Base-by-base conservation (phyloP, 1,140 invertebrate genomes). In the Drosophila bocqueti region DNA sequence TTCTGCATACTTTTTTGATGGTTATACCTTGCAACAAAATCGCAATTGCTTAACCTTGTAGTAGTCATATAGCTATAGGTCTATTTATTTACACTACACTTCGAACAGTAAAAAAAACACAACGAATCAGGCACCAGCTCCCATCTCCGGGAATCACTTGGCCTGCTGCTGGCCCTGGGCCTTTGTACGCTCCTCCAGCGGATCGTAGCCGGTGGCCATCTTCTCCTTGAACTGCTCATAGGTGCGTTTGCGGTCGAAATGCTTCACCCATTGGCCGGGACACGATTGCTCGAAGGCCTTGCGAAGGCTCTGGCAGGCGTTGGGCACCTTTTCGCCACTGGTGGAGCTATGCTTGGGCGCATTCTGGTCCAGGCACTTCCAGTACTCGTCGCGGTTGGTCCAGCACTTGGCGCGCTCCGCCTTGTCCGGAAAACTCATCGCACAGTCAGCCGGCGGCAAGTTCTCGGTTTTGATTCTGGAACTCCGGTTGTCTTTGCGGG, bases 211-310 rank as follows among this genome's bases (percentile, higher is more conserved):
- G 86, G 96, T 95, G 92, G 98, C 96, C 93, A 98, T 96, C 94
- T 96, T 96, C 81, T 97, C 96, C 94, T 98, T 98, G 93, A 97
- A 99, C 91, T 97, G 95, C 83, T 97, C 94, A 93, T 98, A 98
- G 78, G 96, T 96, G 92, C 97, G 93, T 93, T 97, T 98, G 86
- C 97, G 95, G 94, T 98, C 97, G 94, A 99, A 99, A 94, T 99
- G 97, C 93, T 97, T 98, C 13, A 98, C 97, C 98, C 98, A 99
- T 93, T 97, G 96, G 16, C 95, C 92, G n/a, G 97, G 96, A 93
- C 98, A 99, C 18, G 95, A 95, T 57, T 95, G 94, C 94, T 98
- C 97, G 94, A 97, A 99, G 24, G 95, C 59, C 93, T 96, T 95
- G 65, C 97, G 95, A 76, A 97, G 93, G 89, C 96, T 94, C 73